Evolutionary conservation across 2,113 vertebrate species (phyloP), one percentile per base, ranked within the genome.

Genomic region (Machaerirhynchus nigripectus): DNA sequence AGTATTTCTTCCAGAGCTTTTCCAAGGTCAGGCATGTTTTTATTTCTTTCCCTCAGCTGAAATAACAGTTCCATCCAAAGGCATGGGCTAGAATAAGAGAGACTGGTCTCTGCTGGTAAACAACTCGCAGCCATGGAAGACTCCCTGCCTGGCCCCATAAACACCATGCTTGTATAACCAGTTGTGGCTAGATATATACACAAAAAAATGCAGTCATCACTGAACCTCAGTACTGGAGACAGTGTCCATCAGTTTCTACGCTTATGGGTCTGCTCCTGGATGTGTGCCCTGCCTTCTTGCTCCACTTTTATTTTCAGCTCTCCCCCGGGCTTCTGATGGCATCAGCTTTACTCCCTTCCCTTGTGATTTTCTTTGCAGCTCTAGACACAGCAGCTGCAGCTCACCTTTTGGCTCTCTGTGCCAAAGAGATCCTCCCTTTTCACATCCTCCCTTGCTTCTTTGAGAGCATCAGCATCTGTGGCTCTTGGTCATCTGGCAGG

Each of bases 21-120:
- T 44, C 84, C 73, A 49, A 4, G 19, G 3, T 55, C 28, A 50
- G 52, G 59, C n/a, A 11, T 19, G 53, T 84, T 94, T 95, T 74
- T 84, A 11, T 90, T 33, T 86, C 80, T 94, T 96, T 42, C 35
- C 37, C 31, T 61, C 49, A 3, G 44, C 12, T 69, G 90, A 85
- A 94, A 95, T 53, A 96, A 85, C 89, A 88, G 39, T 71, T 90
- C 76, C 49, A 30, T 92, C 84, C 82, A 95, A 82, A 91, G 47
- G 35, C 35, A 52, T 9, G n/a, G 70, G 44, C 67, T 90, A 93
- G 96, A 97, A 95, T 42, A 84, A 82, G 75, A 79, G 44, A 86
- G 65, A 20, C 19, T 55, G 35, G 83, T 75, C 59, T 69, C 70
- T 19, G 3, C 35, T 59, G 85, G 83, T 91, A 94, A 90, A 69